phyloP scores from a whole-genome alignment of 2,797 vertebrate genomes.

The Liasis olivaceus region DNA sequence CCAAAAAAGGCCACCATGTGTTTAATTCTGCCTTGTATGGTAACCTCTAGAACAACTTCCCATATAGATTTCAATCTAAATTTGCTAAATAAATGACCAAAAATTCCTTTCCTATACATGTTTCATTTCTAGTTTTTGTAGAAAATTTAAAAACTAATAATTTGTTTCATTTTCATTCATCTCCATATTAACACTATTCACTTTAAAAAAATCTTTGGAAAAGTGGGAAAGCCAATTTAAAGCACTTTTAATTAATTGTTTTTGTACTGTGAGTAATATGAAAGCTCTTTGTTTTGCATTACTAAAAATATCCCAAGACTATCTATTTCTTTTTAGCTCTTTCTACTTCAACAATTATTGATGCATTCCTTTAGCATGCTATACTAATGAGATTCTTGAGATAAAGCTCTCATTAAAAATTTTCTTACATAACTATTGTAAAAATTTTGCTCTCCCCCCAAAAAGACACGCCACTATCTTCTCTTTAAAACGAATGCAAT shows the following conservation, averaged over 20 bases:
- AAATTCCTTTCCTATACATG: not conserved
- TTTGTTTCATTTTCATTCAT: not conserved
- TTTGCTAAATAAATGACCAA: not conserved
- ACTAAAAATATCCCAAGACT: not conserved
- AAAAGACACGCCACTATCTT: not conserved
- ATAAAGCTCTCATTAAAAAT: constrained; percentile 11
- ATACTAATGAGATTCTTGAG: not conserved
- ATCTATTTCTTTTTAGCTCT: not conserved
- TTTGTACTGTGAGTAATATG: not conserved
- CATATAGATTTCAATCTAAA: not conserved
- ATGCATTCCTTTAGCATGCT: constrained; percentile 5
- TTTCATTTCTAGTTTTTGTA: not conserved
- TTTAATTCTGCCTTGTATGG: not conserved
- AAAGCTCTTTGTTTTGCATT: constrained; percentile 7
- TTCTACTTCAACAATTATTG: constrained; percentile 18
- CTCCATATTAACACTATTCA: not conserved
- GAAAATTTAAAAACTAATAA: not conserved
- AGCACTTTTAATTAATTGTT: constrained; percentile 22
- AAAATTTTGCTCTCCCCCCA: not conserved
- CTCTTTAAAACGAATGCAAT: not conserved
- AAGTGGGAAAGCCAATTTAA: not conserved
- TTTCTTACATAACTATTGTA: not conserved
- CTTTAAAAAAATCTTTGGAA: not conserved
- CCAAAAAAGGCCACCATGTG: not conserved
- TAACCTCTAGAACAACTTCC: not conserved